Evolutionary conservation across 2,113 vertebrate genomes (phyloP), one percentile per base, ranked within the genome.

Genomic region (Pica pica): DNA sequence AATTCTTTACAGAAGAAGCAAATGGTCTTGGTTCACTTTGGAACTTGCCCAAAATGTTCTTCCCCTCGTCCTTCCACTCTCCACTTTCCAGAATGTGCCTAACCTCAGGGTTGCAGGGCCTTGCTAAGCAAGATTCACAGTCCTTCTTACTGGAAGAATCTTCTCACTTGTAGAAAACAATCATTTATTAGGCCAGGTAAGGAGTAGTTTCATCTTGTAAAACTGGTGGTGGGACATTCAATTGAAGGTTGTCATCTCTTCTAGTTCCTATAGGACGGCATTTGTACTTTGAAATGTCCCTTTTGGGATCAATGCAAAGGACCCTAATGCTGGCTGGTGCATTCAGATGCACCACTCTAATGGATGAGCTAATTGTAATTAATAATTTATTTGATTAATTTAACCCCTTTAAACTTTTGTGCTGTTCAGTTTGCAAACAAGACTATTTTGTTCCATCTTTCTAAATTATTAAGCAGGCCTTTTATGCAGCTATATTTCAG

Each of bases 381-480:
- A 95, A 94, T 78, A 71, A 92, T 92, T 65, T 39, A 73, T 83
- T 87, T 87, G 59, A 92, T 88, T 79, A 67, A 57, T 94, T 88
- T 95, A 91, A 67, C 53, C 70, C 71, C 55, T 91, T 93, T 78
- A 67, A 65, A 79, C 7, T 77, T 81, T 59, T 59, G 53, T 75
- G 16, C 46, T 50, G 12, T 39, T 50, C 20, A 60, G 33, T 84
- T 90, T 83, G 52, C 47, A 90, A 75, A 75, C 63, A 79, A 69
- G 21, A 57, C 11, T 26, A 30, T 15, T 53, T 89, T 68, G 63
- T 83, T 7, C 28, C 21, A 23, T 65, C 41, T 73, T 90, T 73
- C 18, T 89, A 67, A 92, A 96, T 94, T 87, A 90, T 89, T 96
- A 77, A 97, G 41, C 31, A 82, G 46, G 16, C n/a, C 53, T 92